Base-by-base conservation (phyloP, 2,113 vertebrate species). In the Siphamia tubifer region DNA sequence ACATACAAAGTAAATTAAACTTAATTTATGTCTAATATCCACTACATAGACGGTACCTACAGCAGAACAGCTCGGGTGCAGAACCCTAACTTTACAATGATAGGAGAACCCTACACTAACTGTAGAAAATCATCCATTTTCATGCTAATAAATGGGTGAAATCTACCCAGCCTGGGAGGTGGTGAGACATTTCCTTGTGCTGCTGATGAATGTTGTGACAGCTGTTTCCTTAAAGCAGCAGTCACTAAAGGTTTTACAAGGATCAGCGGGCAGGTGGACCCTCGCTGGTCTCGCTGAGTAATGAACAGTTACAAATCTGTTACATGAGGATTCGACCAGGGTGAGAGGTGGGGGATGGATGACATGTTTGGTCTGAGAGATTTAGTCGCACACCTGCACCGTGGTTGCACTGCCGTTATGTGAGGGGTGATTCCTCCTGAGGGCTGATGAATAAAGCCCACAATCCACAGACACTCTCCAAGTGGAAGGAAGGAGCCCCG, bases 151-250 rank as follows among this genome's bases (percentile, higher is more conserved):
- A 15, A 40, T 8, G n/a, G 24, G 40, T 64, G 21, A 45, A 47
- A 70, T 54, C 35, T 56, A 34, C 42, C 49, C 24, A 31, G 21
- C 21, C 24, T 31, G 10, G 31, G 19, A 45, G 13, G 15, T 8
- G 43, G 52, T 21, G 28, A 30, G 75, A 77, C 44, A 34, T 66
- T 60, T 79, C 62, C 68, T 58, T 40, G 42, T 35, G 45, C 55
- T 16, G 40, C 7, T 69, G 71, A 45, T 66, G 68, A 68, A 63
- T 85, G 83, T 82, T 79, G 68, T 44, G 68, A 67, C 82, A 85
- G 74, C 76, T 79, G 67, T 53, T 68, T 23, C 20, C 54, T 24
- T 10, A 7, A 19, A 54, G 48, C 20, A 38, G 55, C 2, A 3
- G 23, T 51, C 56, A 32, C 28, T 9, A 15, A 65, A 65, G 64